Evolutionary conservation across 2,113 vertebrate species (phyloP).

Genomic region (Chloropsis cyanopogon): DNA sequence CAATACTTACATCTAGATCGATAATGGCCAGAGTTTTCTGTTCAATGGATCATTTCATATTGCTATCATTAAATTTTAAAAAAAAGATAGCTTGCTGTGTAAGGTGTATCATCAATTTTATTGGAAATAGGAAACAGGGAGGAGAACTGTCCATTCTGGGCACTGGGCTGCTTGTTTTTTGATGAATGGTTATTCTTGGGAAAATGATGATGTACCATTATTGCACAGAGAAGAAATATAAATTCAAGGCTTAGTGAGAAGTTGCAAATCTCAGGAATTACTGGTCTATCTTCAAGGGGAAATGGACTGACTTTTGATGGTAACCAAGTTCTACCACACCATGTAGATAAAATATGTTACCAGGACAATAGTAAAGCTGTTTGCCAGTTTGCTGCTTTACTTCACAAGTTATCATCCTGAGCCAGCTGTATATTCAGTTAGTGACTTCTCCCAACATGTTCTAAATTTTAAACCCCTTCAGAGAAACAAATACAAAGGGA

Average conservation of each 20-base stretch:
- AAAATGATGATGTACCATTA: neutral
- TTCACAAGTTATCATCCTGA: neutral
- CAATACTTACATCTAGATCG: neutral
- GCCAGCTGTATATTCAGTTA: neutral
- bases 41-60: neutral
- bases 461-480: neutral
- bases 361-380: neutral
- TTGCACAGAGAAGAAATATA: neutral
- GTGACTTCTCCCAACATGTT: accelerated
- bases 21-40: neutral
- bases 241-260: neutral
- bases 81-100: neutral
- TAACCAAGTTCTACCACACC: neutral
- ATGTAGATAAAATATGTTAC: neutral
- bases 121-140: neutral
- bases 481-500: neutral
- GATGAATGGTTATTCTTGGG: neutral
- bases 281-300: neutral
- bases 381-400: neutral
- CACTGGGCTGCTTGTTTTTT: neutral
- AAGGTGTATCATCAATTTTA: neutral
- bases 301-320: neutral
- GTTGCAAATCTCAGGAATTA: neutral
- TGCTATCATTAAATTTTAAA: neutral
- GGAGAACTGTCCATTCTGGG: neutral